Evolutionary conservation across 2,888 invertebrate species (phyloP).

Genomic region (Noctua comes): DNA sequence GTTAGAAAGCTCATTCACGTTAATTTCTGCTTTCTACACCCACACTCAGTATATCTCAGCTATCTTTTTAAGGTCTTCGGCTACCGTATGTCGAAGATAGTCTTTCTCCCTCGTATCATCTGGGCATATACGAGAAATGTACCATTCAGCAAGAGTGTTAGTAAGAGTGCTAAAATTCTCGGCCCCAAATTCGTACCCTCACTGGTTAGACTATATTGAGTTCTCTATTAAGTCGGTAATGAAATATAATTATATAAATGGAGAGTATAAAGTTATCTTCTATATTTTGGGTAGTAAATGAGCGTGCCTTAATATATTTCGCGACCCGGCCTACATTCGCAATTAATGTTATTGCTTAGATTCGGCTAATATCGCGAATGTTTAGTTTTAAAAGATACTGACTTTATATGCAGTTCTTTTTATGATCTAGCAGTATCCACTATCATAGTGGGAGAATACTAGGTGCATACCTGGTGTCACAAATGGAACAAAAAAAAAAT

Average conservation of each 20-base stretch:
- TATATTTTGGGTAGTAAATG: slow-evolving; percentile 24
- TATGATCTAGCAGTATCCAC: neutral
- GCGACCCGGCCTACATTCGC: slow-evolving; percentile 43
- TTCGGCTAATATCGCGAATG: slow-evolving; percentile 23
- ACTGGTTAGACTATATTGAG: neutral
- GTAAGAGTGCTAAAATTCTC: neutral
- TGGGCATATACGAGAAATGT: too few species aligned
- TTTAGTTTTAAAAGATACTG: slow-evolving; percentile 14
- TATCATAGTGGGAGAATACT: neutral
- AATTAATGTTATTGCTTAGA: slow-evolving; percentile 56
- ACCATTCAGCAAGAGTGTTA: too few species aligned
- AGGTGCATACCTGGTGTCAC: neutral
- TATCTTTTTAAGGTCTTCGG: neutral
- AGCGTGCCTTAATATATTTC: slow-evolving; percentile 35
- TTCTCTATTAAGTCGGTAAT: neutral
- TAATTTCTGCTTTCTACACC: neutral
- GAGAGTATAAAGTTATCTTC: slow-evolving; percentile 8
- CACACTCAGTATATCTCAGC: neutral
- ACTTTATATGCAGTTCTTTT: slow-evolving; percentile 3
- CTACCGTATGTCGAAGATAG: neutral
- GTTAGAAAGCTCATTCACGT: neutral
- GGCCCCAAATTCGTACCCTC: neutral
- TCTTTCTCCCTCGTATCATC: neutral
- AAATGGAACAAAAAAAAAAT: neutral
- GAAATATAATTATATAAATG: slow-evolving; percentile 25